Evolutionary conservation across 2,888 invertebrate species (phyloP).

Genomic region (Tetropium fuscum): DNA sequence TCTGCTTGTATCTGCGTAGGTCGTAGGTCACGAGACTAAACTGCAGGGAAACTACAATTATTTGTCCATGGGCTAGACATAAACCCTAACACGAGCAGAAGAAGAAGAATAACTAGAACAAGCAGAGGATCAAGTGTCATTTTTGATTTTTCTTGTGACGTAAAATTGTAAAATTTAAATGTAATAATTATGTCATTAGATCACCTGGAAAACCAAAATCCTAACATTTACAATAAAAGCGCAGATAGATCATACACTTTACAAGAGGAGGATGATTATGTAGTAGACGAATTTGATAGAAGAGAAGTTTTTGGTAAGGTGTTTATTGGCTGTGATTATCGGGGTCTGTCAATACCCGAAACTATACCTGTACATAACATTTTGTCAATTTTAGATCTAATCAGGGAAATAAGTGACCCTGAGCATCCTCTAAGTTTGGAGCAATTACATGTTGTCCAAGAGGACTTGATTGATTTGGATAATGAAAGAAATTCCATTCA

Average conservation of each 20-base stretch:
- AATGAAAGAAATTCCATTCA: conserved; percentile 78
- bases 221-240: conserved; percentile 82
- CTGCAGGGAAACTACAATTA: too few species aligned
- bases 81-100: too few species aligned
- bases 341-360: too few species aligned
- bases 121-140: too few species aligned
- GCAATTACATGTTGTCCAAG: conserved; percentile 93
- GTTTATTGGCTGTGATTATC: too few species aligned
- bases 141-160: too few species aligned
- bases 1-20: too few species aligned
- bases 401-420: conserved; percentile 95
- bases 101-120: too few species aligned
- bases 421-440: conserved; percentile 97
- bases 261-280: conserved; percentile 81
- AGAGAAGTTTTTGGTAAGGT: conserved; percentile 87
- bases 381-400: conserved; percentile 74
- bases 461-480: conserved; percentile 81
- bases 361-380: too few species aligned
- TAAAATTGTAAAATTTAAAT: too few species aligned
- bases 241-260: conserved; percentile 76
- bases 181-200: conserved; percentile 36
- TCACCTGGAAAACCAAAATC: conserved; percentile 92
- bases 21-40: too few species aligned
- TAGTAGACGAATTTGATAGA: conserved; percentile 85
- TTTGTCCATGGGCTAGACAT: too few species aligned